A percentile compares a stretch with the other conserved stretches of the same genome.
phyloP scores from a whole-genome alignment of 2,797 vertebrate species.

The Cryptoprocta ferox region DNA sequence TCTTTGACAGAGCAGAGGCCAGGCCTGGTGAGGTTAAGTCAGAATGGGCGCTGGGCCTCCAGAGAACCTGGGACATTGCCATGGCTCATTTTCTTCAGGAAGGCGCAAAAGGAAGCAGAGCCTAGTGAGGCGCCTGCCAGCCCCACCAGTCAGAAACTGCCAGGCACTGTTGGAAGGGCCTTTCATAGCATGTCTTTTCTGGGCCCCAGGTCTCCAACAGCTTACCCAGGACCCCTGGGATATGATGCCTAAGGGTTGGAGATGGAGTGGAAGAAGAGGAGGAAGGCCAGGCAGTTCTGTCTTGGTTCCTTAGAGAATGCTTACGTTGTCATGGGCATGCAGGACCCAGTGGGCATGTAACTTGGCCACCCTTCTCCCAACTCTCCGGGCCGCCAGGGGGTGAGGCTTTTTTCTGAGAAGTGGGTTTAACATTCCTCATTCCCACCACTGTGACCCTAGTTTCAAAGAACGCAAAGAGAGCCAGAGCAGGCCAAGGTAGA shows the following conservation, averaged over 20 bases:
- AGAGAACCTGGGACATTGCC: background rate
- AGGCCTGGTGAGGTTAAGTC: background rate
- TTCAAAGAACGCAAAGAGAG: background rate
- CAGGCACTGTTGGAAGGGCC: background rate
- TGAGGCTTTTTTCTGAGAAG: conserved; percentile 27
- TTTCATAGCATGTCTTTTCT: background rate
- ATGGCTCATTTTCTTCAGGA: conserved; percentile 8
- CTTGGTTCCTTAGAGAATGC: background rate
- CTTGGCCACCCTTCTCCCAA: background rate
- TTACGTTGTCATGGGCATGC: background rate
- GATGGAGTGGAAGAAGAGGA: background rate
- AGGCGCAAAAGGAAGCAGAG: conserved; percentile 42
- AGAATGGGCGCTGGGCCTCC: background rate
- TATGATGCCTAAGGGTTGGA: background rate
- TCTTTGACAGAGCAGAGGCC: background rate
- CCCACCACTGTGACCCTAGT: background rate
- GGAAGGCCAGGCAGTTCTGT: background rate
- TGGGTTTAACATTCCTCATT: background rate
- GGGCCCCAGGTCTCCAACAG: background rate
- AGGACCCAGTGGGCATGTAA: background rate
- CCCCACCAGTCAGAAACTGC: background rate
- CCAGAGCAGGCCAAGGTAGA: background rate
- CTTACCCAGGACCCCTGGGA: background rate
- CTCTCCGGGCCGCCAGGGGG: background rate
- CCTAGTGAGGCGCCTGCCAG: background rate